Base-by-base conservation (phyloP, 2,113 vertebrate species). In the Brachypteracias leptosomus region DNA sequence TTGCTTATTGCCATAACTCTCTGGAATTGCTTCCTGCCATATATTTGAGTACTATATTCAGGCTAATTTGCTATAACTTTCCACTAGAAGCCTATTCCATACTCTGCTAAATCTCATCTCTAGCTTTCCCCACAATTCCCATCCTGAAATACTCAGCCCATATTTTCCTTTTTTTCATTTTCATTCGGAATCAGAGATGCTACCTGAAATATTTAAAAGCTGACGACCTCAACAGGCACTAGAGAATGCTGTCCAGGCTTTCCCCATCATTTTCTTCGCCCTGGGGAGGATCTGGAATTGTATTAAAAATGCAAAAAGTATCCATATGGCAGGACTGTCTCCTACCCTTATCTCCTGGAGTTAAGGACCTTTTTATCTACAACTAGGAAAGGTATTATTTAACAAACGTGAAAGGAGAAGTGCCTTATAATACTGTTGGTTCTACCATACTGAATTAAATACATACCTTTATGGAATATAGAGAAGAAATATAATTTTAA, bases 51-150 rank as follows among this genome's bases (percentile, higher is more conserved):
- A 89, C 58, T 96, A 92, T 73, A 91, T 88, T 85, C 87, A 70
- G 74, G 62, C 42, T 96, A 95, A 96, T 97, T 96, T 96, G 77
- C 91, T 67, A 58, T 85, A 93, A 76, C 81, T 96, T 96, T 75
- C 78, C 36, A 62, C 91, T 75, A 70, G 89, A 85, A 95, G 67
- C 18, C 65, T 61, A 89, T 95, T 80, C 70, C 62, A 55, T 46
- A 38, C 25, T n/a, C n/a, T 49, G 71, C 88, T 91, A 96, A 91
- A 92, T 88, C 46, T 92, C 59, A 76, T 80, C 79, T 63, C 55
- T 14, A 26, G 49, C 62, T 90, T 75, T 89, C 72, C 80, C 61
- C 0, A 0, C 70, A 90, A 71, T 16, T 74, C 57, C 47, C 4
- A 2, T 61, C 84, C 76, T 44, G 57, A 74, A 93, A 91, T 89